Percentiles rank a stretch among this genome's conserved stretches.
Conservation (phyloP, 2,797 vertebrate species). For the Melanotaenia trifasciata region DNA sequence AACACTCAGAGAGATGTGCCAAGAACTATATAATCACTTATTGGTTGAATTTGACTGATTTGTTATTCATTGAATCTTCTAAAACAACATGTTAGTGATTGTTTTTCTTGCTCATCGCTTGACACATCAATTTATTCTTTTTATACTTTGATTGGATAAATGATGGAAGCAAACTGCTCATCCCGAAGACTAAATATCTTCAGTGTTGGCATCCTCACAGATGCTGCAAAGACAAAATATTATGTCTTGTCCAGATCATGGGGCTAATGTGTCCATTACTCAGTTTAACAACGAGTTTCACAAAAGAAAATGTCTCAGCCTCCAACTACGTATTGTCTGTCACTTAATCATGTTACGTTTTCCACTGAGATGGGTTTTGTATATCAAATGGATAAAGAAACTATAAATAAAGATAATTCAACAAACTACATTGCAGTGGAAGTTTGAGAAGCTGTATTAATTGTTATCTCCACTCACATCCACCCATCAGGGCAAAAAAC, state of each 20-base stretch:
- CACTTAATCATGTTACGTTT: not conserved
- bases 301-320: not conserved
- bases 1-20: too few relatives aligned
- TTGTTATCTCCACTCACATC: conserved; percentile 61
- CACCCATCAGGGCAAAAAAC: conserved; percentile 50
- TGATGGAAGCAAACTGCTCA: not conserved
- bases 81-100: not conserved
- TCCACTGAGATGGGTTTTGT: not conserved
- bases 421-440: conserved; percentile 1
- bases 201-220: not conserved
- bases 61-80: too few relatives aligned
- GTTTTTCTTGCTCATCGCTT: not conserved
- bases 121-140: not conserved
- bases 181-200: not conserved
- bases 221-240: not conserved
- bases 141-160: not conserved
- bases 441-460: conserved; percentile 40
- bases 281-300: not conserved
- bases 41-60: too few relatives aligned
- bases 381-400: not conserved
- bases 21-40: too few relatives aligned
- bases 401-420: not conserved
- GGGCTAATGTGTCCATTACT: not conserved
- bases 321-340: not conserved
- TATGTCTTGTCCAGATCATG: not conserved